Evolutionary conservation across 2,888 invertebrate genomes (phyloP), one percentile per base, ranked within the genome.

Genomic region (Saturnia japonica): DNA sequence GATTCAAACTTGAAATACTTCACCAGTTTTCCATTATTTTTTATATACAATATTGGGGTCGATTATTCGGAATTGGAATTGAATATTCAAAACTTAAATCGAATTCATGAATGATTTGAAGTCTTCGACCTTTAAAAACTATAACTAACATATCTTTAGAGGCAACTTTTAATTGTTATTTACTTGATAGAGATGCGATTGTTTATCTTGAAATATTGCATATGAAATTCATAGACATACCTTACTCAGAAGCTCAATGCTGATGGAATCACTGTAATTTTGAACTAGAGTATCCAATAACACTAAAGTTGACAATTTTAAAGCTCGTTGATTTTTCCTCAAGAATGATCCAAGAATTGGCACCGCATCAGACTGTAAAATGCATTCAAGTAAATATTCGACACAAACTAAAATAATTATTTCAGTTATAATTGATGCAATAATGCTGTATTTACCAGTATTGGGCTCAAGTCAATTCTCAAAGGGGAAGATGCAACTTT

Each of bases 251-350:
- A 98, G 94, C 78, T 96, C 96, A 34, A 97, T 95, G 80, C 93
- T 95, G 74, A 97, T 91, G 9, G 95, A 94, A 70, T 94, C 90
- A 83, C 97, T 97, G 87, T 99, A 99, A 85, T 98, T 97, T 80
- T 96, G 96, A 43, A 99, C 97, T 66, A 99, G 94, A 43, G 98
- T 98, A 84, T 99, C 98, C 71, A 99, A 91, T 70, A 99, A 95
- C 68, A 97, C 96, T 70, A 99, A 94, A 0, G 99, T 98, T 78
- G 97, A 96, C 66, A 99, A 91, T 90, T 99, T 99, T 72, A 99
- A 93, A 16, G 99, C 98, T 75, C 99, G 95, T 87, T 99, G 99
- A 93, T 99, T 99, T 94, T 99, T 99, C 70, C 99, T 95, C 77
- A 99, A 91, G 87, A 99, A 99, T 2, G 98, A 97, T 45, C 99